Base-by-base conservation (phyloP, 2,113 vertebrate genomes). In the Ailuropoda melanoleuca region DNA sequence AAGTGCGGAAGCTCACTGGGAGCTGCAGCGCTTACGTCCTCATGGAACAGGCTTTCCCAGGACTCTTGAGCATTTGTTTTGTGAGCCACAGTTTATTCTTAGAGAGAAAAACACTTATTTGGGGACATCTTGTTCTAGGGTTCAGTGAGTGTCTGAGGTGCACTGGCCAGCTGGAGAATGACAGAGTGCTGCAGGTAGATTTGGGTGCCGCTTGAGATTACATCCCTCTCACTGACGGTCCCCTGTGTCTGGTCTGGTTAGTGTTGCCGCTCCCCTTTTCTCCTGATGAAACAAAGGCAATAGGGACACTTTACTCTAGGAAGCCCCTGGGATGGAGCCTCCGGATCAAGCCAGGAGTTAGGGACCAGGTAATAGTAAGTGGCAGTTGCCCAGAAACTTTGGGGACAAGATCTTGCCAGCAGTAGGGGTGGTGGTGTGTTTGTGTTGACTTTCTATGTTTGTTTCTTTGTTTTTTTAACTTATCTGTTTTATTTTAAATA, bases 201-300 rank as follows among this genome's bases (percentile, higher is more conserved):
- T 66, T 50, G 55, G 95, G 88, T 97, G 96, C 81, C 70, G 1
- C 60, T 13, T 24, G 17, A 97, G 88, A 95, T 87, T 39, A 0
- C 87, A 60, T 56, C 88, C 24, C 37, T 39, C 12, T 68, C 31
- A 1, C 87, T 64, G 84, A n/a, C 55, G 68, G 43, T 70, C 80
- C 48, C 48, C 56, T 6, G 24, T 56, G 70, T 95, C 89, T 93
- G 68, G 48, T 90, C 89, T 95, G 88, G 39, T 87, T 88, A 62
- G 60, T 82, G 86, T 92, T 95, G 88, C 72, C 4, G 19, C 46
- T 72, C 64, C 58, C 39, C 34, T 39, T 26, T 56, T 39, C 81
- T 90, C 34, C 43, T 55, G 43, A 64, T n/a, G 68, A 72, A 83
- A 56, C 53, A 58, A 91, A 92, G 37, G 82, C 60, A 80, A 55